Conservation (phyloP, 2,113 vertebrate genomes). For the Phyllostomus discolor region DNA sequence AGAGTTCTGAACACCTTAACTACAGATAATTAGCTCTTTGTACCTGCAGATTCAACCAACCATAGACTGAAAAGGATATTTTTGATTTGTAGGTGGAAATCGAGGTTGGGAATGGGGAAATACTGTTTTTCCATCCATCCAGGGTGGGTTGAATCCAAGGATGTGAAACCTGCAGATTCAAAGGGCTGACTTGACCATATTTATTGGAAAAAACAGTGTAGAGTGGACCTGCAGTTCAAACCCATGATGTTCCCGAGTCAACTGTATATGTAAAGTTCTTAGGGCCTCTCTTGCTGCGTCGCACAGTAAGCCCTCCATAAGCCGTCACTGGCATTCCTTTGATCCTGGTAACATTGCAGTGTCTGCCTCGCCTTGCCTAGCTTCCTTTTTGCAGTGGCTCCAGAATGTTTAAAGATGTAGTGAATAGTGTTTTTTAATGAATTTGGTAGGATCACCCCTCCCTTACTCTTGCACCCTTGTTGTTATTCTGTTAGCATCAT, state of each 20-base stretch:
- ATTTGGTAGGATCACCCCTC: not conserved
- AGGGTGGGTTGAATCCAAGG: not conserved
- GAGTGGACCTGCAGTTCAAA: not conserved
- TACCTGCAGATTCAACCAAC: not conserved
- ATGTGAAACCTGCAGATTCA: not conserved
- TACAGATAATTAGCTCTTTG: not conserved
- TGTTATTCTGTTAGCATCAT: not conserved
- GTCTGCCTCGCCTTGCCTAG: not conserved
- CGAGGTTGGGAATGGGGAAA: not conserved
- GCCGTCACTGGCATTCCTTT: not conserved
- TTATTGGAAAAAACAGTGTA: not conserved
- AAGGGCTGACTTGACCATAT: not conserved
- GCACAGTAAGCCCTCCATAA: not conserved
- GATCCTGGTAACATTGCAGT: too few relatives aligned
- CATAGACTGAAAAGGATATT: not conserved
- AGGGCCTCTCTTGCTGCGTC: not conserved
- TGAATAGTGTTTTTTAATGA: not conserved
- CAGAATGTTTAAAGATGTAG: not conserved
- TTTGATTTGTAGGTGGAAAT: not conserved
- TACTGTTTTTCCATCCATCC: not conserved
- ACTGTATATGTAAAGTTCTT: not conserved
- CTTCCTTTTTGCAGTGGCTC: not conserved
- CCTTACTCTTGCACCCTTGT: rapidly evolving
- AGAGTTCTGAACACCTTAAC: not conserved
- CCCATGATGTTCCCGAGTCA: not conserved